phyloP scores from a whole-genome alignment of 2,113 vertebrate species.

The Hemibagrus wyckioides region DNA sequence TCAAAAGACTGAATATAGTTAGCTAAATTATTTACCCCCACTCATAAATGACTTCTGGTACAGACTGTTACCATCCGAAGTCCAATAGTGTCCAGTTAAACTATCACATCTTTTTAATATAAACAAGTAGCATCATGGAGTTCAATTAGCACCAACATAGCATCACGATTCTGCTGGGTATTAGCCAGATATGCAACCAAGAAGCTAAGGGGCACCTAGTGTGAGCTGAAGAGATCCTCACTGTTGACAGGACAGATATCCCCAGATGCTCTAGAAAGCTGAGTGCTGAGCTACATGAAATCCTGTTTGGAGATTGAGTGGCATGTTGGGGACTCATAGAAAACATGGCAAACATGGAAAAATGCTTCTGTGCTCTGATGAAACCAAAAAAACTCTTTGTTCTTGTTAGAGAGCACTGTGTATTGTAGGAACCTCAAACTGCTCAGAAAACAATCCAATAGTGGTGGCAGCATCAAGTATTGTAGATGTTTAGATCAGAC shows the following conservation, averaged over 20 bases:
- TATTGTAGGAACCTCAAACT: neutral
- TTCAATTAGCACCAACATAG: neutral
- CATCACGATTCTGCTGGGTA: neutral
- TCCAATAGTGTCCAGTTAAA: neutral
- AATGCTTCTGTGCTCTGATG: neutral
- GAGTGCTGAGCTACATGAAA: neutral
- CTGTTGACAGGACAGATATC: neutral
- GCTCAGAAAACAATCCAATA: neutral
- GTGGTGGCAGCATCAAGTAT: neutral
- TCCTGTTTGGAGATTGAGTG: neutral
- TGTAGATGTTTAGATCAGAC: neutral
- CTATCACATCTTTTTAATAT: neutral
- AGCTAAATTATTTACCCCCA: neutral
- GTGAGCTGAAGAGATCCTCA: neutral
- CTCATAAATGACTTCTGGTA: neutral
- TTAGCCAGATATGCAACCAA: neutral
- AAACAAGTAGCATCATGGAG: neutral
- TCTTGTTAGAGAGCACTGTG: neutral
- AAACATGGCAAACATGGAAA: neutral
- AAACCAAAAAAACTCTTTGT: neutral
- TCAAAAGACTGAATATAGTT: too few species aligned
- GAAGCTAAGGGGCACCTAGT: neutral
- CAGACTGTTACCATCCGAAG: neutral
- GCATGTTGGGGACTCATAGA: neutral
- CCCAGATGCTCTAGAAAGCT: neutral